phyloP scores from a whole-genome alignment of 2,113 vertebrate genomes.

The Aphyosemion australe region DNA sequence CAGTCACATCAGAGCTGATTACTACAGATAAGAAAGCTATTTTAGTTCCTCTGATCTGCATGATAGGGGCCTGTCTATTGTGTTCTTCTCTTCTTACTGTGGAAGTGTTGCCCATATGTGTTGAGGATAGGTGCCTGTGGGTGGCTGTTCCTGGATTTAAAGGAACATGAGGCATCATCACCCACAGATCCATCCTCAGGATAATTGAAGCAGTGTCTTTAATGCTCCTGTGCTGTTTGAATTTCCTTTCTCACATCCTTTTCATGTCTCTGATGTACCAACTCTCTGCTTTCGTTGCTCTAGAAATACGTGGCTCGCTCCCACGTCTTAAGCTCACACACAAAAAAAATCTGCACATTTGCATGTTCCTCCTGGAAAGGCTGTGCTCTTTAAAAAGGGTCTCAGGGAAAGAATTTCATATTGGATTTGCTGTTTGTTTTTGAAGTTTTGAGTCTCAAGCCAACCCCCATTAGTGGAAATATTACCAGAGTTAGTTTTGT shows the following conservation, averaged over 20 bases:
- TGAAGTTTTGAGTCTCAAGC: conserved; percentile 3
- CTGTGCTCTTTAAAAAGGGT: background rate
- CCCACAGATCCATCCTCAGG: conserved; percentile 59
- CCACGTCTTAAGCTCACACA: conserved; percentile 29
- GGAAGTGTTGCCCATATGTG: conserved; percentile 54
- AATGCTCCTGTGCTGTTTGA: conserved; percentile 50
- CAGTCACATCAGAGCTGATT: conserved; percentile 40
- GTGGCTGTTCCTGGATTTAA: conserved; percentile 63
- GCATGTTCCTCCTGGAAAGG: conserved; percentile 26
- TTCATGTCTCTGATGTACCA: conserved; percentile 52
- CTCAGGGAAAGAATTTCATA: background rate
- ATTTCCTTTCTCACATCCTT: conserved; percentile 41
- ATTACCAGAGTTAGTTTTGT: conserved; percentile 7
- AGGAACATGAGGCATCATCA: conserved; percentile 35
- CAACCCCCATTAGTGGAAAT: background rate
- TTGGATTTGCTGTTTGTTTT: background rate
- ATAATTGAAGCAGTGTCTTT: conserved; percentile 66
- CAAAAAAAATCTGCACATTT: conserved; percentile 27
- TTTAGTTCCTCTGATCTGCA: conserved; percentile 49
- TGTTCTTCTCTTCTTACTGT: conserved; percentile 44
- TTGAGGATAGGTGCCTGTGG: conserved; percentile 65
- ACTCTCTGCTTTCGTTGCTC: conserved; percentile 25
- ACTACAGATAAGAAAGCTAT: conserved; percentile 58
- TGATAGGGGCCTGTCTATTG: conserved; percentile 42
- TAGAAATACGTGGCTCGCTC: conserved; percentile 35